Conservation (phyloP, 2,113 vertebrate species). For the Gadus chalcogrammus region DNA sequence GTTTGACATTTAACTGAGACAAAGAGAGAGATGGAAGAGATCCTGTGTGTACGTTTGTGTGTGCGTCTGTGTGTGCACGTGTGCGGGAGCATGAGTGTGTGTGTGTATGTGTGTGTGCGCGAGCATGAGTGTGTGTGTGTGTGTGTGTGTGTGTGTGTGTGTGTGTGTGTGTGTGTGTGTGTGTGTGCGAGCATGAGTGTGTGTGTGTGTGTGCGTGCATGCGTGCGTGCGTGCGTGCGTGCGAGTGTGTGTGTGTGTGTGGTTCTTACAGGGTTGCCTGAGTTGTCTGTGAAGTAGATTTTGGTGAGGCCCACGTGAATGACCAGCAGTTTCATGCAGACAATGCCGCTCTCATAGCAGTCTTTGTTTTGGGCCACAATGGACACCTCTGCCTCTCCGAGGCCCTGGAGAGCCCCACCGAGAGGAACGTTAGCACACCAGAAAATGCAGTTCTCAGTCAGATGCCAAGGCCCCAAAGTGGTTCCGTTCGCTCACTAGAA, state of each 20-base stretch:
- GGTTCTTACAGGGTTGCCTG: slow-evolving; percentile 81
- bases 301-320: slow-evolving; percentile 89
- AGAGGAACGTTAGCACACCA: slow-evolving; percentile 4
- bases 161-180: too few species aligned
- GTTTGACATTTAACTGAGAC: neutral
- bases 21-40: neutral
- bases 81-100: neutral
- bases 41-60: neutral
- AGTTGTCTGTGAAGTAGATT: slow-evolving; percentile 89
- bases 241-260: neutral
- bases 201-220: neutral
- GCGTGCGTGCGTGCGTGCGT: neutral
- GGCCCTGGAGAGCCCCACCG: slow-evolving; percentile 72
- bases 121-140: neutral
- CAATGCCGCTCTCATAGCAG: slow-evolving; percentile 96
- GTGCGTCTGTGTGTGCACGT: neutral
- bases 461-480: neutral
- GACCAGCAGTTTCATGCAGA: slow-evolving; percentile 92
- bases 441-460: neutral
- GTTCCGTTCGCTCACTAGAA: neutral
- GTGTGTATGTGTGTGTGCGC: neutral
- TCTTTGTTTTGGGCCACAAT: slow-evolving; percentile 94
- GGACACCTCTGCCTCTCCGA: slow-evolving; percentile 83
- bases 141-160: too few species aligned
- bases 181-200: neutral